Conservation (phyloP, 2,797 vertebrate genomes). For the Hippopotamyrus pictus region DNA sequence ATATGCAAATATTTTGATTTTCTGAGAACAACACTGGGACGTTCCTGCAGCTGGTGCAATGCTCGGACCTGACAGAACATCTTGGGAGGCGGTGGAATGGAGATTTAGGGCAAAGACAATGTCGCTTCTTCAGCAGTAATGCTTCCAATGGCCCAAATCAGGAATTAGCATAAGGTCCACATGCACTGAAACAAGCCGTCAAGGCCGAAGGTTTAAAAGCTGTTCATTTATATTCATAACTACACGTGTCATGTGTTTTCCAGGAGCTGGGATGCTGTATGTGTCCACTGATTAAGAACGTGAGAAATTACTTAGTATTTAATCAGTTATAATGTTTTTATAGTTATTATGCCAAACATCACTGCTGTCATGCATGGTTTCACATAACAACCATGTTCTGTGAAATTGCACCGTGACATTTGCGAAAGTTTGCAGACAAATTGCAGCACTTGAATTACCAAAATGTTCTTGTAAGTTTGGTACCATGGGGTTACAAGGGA, state of each 20-base stretch:
- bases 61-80: neutral
- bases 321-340: neutral
- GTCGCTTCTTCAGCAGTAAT: neutral
- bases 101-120: neutral
- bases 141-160: neutral
- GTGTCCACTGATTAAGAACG: neutral
- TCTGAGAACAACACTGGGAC: neutral
- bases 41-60: neutral
- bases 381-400: neutral
- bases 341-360: neutral
- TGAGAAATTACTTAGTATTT: neutral
- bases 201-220: neutral
- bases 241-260: neutral
- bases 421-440: neutral
- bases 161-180: neutral
- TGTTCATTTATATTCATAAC: neutral
- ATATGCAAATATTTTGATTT: neutral
- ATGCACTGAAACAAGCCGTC: neutral
- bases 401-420: slow-evolving; percentile 1
- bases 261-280: neutral
- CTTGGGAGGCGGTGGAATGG: neutral
- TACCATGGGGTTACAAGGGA: neutral
- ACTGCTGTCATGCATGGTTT: neutral
- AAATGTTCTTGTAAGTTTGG: neutral
- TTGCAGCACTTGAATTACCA: neutral